phyloP scores from a whole-genome alignment of 2,888 invertebrate genomes.

The Dimorphilus gyrociliatus region DNA sequence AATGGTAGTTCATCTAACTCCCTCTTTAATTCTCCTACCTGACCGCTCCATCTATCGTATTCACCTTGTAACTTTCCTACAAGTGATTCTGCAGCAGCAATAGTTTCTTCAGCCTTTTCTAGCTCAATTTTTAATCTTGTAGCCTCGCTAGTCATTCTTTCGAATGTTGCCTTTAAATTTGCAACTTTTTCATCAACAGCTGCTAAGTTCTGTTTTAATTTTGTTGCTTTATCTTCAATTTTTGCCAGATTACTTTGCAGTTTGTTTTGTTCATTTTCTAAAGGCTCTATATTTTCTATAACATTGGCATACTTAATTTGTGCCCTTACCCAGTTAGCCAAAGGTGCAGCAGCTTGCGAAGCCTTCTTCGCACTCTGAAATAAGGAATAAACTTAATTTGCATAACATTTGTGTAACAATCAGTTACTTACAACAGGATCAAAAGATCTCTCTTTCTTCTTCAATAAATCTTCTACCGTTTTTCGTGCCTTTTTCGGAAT shows the following conservation, averaged over 20 bases:
- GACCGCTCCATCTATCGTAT: conserved; percentile 66
- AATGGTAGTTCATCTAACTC: conserved; percentile 49
- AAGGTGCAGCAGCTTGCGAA: conserved; percentile 81
- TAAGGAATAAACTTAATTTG: too few species aligned
- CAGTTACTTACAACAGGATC: conserved; percentile 37
- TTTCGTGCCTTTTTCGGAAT: conserved; percentile 64
- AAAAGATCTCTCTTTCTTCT: conserved; percentile 67
- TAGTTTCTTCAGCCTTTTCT: conserved; percentile 56
- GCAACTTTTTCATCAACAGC: too few species aligned
- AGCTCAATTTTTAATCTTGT: conserved; percentile 73
- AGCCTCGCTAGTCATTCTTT: conserved; percentile 78
- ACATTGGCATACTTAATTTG: conserved; percentile 83
- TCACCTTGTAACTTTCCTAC: conserved; percentile 75
- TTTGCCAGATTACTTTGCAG: too few species aligned
- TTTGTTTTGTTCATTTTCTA: conserved; percentile 60
- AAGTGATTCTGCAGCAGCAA: conserved; percentile 59
- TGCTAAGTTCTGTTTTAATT: too few species aligned
- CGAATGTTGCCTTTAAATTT: too few species aligned
- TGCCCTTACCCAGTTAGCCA: conserved; percentile 90
- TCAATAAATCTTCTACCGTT: conserved; percentile 61
- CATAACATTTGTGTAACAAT: too few species aligned
- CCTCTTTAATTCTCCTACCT: conserved; percentile 43
- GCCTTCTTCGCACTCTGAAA: conserved; percentile 66
- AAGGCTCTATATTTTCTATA: conserved; percentile 70
- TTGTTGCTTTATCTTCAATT: too few species aligned